Conservation (phyloP, 2,113 vertebrate genomes). For the Porphyrio hochstetteri region DNA sequence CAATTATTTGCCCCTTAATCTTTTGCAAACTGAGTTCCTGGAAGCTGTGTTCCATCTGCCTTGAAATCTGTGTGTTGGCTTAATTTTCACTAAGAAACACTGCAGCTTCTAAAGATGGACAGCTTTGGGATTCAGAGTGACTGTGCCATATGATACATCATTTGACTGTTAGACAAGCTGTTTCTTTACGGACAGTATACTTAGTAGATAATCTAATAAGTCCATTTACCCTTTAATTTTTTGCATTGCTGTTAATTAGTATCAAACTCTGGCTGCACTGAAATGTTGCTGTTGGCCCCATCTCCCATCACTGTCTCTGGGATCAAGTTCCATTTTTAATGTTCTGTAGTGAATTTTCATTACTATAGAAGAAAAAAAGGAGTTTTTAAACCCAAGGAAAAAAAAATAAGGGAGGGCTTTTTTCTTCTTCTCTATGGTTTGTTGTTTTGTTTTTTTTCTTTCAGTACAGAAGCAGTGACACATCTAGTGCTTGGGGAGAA, state of each 20-base stretch:
- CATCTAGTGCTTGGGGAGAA: neutral
- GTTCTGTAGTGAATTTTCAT: neutral
- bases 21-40: constrained; percentile 33
- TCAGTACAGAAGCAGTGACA: neutral
- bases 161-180: constrained; percentile 23
- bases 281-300: neutral
- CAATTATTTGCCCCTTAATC: constrained; percentile 47
- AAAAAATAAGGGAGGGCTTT: neutral
- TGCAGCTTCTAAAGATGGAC: constrained; percentile 9
- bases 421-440: neutral
- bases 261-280: neutral
- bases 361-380: neutral
- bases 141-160: constrained; percentile 44
- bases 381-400: neutral
- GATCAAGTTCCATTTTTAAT: neutral
- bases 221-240: constrained; percentile 33
- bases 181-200: neutral
- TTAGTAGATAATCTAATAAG: constrained; percentile 37
- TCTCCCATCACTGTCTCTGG: neutral
- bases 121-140: constrained; percentile 46
- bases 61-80: constrained; percentile 54
- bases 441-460: neutral
- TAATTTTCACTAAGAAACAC: neutral
- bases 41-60: constrained; percentile 42
- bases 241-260: constrained; percentile 28